phyloP scores from a whole-genome alignment of 2,888 invertebrate species.

The Thymelicus sylvestris region DNA sequence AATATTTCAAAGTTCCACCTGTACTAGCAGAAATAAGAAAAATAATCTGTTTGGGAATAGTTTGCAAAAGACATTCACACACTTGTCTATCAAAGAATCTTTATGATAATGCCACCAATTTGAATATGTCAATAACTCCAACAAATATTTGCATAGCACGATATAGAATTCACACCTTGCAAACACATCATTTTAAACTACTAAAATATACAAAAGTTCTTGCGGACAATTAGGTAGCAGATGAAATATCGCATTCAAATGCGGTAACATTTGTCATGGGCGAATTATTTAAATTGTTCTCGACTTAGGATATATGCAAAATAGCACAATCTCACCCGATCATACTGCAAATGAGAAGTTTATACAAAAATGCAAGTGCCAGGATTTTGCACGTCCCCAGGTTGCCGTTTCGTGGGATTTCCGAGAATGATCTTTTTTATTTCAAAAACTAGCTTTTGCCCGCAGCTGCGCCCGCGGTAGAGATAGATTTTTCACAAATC shows the following conservation, averaged over 20 bases:
- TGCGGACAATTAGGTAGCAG: slow-evolving; percentile 70
- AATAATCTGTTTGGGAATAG: slow-evolving; percentile 44
- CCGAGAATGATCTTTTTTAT: slow-evolving; percentile 40
- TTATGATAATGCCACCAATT: slow-evolving; percentile 44
- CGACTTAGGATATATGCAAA: slow-evolving; percentile 69
- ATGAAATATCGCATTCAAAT: slow-evolving; percentile 61
- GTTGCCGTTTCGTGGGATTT: slow-evolving; percentile 49
- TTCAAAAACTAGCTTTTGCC: no score
- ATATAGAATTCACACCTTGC: slow-evolving; percentile 28
- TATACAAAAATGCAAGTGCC: slow-evolving; percentile 72
- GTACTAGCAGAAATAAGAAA: background rate
- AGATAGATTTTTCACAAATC: no score
- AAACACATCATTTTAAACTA: slow-evolving; percentile 17
- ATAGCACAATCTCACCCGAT: slow-evolving; percentile 70
- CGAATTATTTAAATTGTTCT: slow-evolving; percentile 76
- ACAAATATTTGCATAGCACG: slow-evolving; percentile 44
- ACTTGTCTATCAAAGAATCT: slow-evolving; percentile 41
- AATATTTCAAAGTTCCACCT: slow-evolving; percentile 5
- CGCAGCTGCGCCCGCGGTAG: no score
- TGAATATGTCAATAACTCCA: slow-evolving; percentile 48
- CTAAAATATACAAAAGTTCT: slow-evolving; percentile 19
- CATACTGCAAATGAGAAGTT: slow-evolving; percentile 74
- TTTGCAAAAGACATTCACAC: slow-evolving; percentile 44
- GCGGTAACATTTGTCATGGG: slow-evolving; percentile 66
- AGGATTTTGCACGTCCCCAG: slow-evolving; percentile 54